Evolutionary conservation across 2,113 vertebrate genomes (phyloP), one percentile per base, ranked within the genome.

Genomic region (Brienomyrus brachyistius): DNA sequence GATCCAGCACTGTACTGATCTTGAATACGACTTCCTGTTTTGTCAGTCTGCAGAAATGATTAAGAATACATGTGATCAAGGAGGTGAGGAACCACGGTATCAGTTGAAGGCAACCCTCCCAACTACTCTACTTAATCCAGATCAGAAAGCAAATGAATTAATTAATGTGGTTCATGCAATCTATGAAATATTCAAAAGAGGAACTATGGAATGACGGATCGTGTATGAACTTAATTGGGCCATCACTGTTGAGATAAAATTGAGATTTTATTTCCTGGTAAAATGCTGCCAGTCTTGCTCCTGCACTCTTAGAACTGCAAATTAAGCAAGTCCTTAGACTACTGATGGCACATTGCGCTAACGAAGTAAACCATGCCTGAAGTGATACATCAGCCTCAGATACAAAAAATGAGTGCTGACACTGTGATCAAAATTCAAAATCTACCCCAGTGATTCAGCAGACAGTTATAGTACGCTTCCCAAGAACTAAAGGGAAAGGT

Each of bases 191-290:
- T 93, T 93, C 92, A 91, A 92, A 90, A 89, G 90, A 89, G 91
- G 85, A 91, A 87, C 90, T 50, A 84, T 91, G 89, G 89, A 91
- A 88, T 89, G 91, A 94, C 91, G 92, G 93, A 95, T 94, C 82
- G 59, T 94, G 94, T 93, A 92, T 94, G 94, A 94, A 94, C 91
- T 92, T 94, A 95, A 95, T 94, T 94, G 94, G 88, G 35, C 15
- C 74, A 40, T 54, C 77, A 43, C 88, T 51, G 51, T 15, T 82
- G 88, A 92, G 92, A 90, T 51, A 86, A 91, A 91, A 92, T 92
- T 91, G 91, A 94, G 91, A 94, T 94, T 92, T 92, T 92, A 95
- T 95, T 94, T 91, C 91, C 91, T 94, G 92, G 92, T 92, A 90
- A 93, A 93, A 92, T 66, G 89, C 91, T 92, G 92, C 90, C 90